Evolutionary conservation across 2,797 vertebrate genomes (phyloP), one percentile per base, ranked within the genome.

Genomic region (Falco concolor): DNA sequence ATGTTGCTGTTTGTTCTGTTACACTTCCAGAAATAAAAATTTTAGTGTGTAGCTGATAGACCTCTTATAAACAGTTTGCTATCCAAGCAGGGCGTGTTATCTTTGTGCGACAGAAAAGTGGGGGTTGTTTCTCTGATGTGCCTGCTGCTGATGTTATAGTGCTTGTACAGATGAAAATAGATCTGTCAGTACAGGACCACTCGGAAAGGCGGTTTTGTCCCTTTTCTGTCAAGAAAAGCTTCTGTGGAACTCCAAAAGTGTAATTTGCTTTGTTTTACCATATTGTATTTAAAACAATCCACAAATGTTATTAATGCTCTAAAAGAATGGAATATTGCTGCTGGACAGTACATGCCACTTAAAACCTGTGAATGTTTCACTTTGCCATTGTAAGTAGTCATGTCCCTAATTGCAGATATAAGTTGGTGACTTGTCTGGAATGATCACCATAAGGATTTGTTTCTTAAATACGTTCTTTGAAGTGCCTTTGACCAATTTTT

Each of bases 401-500:
- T 96, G 84, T 97, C 90, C 92, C 96, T 95, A 76, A 93, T 92
- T 92, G 57, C 90, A 63, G 93, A 87, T 84, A 34, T 50, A 86
- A 90, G 80, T 80, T 95, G 96, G 94, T 97, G 95, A 97, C 87
- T 97, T 97, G 93, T 96, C 87, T 97, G 96, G 97, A 97, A 93
- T 97, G 89, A 96, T 97, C 95, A 97, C 96, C 84, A 21, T 89
- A 96, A 97, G 42, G 90, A 94, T 96, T 97, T 97, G 90, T 96
- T 98, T 97, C 97, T 96, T 96, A 92, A 97, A 93, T 96, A 95
- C 79, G 76, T 96, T 97, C 93, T 97, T 98, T 96, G 97, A 98
- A 98, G 98, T 98, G 98, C 98, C 97, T 98, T 98, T 97, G 93
- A 97, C 89, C 70, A 92, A 95, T 97, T 97, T 98, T 97, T 96